phyloP scores from a whole-genome alignment of 2,113 vertebrate species.

The pig (Sus scrofa) region DNA sequence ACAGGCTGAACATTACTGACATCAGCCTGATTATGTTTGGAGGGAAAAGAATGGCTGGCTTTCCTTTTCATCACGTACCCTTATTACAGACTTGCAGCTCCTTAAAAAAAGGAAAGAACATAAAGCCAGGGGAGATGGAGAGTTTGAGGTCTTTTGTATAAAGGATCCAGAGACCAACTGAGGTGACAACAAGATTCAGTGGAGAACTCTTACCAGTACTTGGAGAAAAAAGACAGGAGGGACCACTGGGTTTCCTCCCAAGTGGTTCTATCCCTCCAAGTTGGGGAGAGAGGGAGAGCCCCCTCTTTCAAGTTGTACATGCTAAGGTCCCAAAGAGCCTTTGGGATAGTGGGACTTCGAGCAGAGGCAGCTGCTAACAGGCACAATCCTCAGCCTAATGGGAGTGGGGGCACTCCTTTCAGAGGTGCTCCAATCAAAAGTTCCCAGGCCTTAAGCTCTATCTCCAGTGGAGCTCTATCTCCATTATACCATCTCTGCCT shows the following conservation, averaged over 20 bases:
- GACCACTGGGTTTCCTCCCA: not conserved
- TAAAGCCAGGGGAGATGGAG: not conserved
- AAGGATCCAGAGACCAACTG: not conserved
- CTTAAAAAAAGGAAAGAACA: not conserved
- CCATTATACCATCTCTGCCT: not conserved
- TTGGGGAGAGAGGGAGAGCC: not conserved
- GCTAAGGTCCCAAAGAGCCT: not conserved
- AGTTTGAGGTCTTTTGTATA: not conserved
- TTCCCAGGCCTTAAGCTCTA: not conserved
- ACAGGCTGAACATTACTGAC: not conserved
- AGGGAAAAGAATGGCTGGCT: not conserved
- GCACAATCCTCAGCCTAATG: no score
- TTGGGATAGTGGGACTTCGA: not conserved
- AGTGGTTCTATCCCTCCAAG: not conserved
- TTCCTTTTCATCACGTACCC: not conserved
- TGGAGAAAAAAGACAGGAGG: not conserved
- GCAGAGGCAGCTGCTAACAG: not conserved
- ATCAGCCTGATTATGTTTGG: not conserved
- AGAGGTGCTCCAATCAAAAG: not conserved
- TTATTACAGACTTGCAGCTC: not conserved
- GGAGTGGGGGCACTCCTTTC: not conserved
- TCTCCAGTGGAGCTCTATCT: no score
- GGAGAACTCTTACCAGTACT: not conserved
- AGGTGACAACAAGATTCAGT: not conserved
- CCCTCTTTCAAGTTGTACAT: not conserved